A percentile compares a stretch with the other conserved stretches of the same genome.
phyloP scores from a whole-genome alignment of 1,140 invertebrate genomes.

The Chrysoperla carnea region DNA sequence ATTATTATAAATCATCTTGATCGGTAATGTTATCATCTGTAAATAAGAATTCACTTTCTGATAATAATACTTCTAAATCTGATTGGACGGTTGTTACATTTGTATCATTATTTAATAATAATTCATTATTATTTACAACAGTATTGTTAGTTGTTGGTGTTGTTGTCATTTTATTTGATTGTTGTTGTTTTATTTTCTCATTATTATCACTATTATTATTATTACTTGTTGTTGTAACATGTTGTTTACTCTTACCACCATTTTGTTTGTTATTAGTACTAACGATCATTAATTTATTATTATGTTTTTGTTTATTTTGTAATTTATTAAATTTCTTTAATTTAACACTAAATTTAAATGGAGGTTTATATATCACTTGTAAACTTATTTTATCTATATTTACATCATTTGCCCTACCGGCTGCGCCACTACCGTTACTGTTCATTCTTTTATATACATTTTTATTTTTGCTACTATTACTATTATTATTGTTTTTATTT shows the following conservation, averaged over 20 bases:
- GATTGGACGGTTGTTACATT: constrained; percentile 41
- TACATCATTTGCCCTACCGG: constrained; percentile 7
- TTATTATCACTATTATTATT: constrained; percentile 11
- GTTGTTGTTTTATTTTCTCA: constrained; percentile 4
- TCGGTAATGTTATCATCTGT: constrained; percentile 18
- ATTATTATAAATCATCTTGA: too few relatives aligned
- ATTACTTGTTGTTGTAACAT: constrained; percentile 25
- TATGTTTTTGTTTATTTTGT: constrained; percentile 16
- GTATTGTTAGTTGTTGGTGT: constrained; percentile 1
- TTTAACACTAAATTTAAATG: constrained; percentile 67
- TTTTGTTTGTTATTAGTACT: constrained; percentile 5
- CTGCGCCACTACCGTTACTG: constrained; percentile 16
- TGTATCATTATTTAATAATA: constrained; percentile 11
- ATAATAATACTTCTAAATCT: constrained; percentile 39
- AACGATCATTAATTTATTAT: neutral
- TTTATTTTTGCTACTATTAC: constrained; percentile 18
- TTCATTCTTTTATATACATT: constrained; percentile 21
- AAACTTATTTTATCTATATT: constrained; percentile 41
- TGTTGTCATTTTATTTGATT: constrained; percentile 1
- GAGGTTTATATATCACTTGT: constrained; percentile 71
- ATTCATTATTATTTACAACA: constrained; percentile 8
- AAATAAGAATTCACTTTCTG: constrained; percentile 39
- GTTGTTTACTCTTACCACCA: constrained; percentile 17
- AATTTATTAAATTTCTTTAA: constrained; percentile 49
- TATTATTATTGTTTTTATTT: constrained; percentile 14